phyloP scores from a whole-genome alignment of 2,113 vertebrate genomes.

The Rallus limicola region DNA sequence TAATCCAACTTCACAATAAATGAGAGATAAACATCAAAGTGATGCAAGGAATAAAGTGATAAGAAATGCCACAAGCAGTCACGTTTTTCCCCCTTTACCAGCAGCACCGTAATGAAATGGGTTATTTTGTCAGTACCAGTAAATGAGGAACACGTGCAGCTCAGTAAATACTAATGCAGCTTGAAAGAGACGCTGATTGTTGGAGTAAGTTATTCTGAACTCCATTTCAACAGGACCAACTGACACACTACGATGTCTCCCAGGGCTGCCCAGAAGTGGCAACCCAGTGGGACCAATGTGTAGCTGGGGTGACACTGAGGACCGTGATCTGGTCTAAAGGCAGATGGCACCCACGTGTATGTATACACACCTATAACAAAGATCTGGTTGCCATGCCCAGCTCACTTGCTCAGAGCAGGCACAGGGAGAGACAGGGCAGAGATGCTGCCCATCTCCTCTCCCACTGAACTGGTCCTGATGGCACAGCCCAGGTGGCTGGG shows the following conservation, averaged over 20 bases:
- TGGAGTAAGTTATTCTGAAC: background rate
- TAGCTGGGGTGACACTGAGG: background rate
- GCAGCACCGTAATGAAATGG: background rate
- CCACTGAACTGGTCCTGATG: fast-evolving
- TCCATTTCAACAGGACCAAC: background rate
- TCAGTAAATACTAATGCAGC: background rate
- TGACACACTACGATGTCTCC: background rate
- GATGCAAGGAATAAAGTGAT: background rate
- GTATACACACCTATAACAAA: background rate
- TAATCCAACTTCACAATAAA: background rate
- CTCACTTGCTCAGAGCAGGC: background rate
- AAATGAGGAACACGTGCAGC: background rate
- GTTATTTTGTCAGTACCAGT: background rate
- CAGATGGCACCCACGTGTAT: fast-evolving
- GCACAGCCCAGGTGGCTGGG: background rate
- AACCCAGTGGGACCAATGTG: background rate
- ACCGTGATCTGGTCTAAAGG: background rate
- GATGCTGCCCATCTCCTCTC: background rate
- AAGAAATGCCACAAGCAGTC: background rate
- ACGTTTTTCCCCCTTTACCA: background rate
- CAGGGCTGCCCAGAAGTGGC: background rate
- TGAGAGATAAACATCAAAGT: background rate
- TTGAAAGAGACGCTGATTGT: background rate
- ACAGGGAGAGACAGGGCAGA: background rate
- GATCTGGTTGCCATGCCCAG: background rate